Evolutionary conservation across 1,140 invertebrate species (phyloP).

Genomic region (Calephelis nemesis): DNA sequence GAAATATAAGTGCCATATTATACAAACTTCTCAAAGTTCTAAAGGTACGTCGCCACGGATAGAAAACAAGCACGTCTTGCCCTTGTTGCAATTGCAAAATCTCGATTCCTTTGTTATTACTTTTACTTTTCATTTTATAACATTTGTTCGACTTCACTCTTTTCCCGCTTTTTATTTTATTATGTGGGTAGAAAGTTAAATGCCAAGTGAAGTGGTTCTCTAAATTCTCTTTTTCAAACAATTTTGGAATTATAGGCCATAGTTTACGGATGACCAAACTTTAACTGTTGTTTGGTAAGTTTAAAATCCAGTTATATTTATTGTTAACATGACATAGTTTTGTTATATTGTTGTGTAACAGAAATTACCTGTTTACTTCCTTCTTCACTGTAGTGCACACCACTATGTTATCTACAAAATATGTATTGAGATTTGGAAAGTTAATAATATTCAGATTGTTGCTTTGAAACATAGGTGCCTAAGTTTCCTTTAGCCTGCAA

Average conservation of each 20-base stretch:
- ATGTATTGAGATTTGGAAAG: no score
- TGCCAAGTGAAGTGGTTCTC: neutral
- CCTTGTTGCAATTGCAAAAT: constrained; percentile 71
- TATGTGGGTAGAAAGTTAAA: constrained; percentile 6
- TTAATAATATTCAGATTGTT: no score
- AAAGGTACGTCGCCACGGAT: constrained; percentile 46
- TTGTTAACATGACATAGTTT: constrained; percentile 39
- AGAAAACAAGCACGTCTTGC: constrained; percentile 62
- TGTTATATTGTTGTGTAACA: constrained; percentile 39
- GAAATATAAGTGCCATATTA: constrained; percentile 52
- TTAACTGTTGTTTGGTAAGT: constrained; percentile 49
- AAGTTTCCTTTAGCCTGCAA: no score
- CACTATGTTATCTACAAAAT: no score
- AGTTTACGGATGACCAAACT: constrained; percentile 40
- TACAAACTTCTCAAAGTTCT: constrained; percentile 25
- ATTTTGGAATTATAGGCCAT: constrained; percentile 9
- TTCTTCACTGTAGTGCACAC: no score
- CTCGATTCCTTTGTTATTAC: constrained; percentile 45
- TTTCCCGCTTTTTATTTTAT: constrained; percentile 16
- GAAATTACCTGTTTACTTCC: neutral
- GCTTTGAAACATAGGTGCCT: no score
- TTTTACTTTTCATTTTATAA: constrained; percentile 15
- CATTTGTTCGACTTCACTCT: constrained; percentile 7
- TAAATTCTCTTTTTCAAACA: constrained; percentile 21
- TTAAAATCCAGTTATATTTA: constrained; percentile 46